Conservation (phyloP, 1,140 invertebrate species). For the Glossosoma conforme region DNA sequence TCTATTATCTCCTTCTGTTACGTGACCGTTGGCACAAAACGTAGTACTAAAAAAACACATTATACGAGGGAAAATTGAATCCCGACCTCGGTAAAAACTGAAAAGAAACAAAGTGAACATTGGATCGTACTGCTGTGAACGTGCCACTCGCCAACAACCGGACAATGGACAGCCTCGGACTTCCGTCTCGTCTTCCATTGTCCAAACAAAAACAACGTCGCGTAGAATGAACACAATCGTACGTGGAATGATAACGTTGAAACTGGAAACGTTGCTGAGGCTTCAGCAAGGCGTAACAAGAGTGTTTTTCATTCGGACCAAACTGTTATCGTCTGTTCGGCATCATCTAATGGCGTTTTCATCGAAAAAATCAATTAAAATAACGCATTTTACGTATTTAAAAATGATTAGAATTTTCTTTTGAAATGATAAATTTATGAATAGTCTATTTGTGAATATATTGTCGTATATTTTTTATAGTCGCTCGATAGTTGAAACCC, state of each 20-base stretch:
- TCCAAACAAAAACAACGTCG: not conserved
- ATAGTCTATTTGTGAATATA: no score
- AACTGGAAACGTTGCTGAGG: not conserved
- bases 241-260: conserved; percentile 2
- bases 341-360: no score
- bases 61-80: conserved; percentile 8
- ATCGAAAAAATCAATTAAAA: no score
- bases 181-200: conserved; percentile 7
- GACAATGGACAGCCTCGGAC: conserved; percentile 2
- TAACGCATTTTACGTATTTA: no score
- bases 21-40: not conserved
- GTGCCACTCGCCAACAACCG: not conserved
- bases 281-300: not conserved
- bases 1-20: not conserved
- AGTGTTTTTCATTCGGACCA: no score
- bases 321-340: no score
- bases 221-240: not conserved
- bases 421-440: no score
- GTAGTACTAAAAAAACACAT: not conserved
- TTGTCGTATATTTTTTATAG: no score
- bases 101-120: conserved; percentile 4
- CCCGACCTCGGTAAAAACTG: not conserved
- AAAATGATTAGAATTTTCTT: no score
- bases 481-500: no score
- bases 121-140: conserved; percentile 5